Conservation (phyloP, 2,113 vertebrate species). For the Chinchilla lanigera region DNA sequence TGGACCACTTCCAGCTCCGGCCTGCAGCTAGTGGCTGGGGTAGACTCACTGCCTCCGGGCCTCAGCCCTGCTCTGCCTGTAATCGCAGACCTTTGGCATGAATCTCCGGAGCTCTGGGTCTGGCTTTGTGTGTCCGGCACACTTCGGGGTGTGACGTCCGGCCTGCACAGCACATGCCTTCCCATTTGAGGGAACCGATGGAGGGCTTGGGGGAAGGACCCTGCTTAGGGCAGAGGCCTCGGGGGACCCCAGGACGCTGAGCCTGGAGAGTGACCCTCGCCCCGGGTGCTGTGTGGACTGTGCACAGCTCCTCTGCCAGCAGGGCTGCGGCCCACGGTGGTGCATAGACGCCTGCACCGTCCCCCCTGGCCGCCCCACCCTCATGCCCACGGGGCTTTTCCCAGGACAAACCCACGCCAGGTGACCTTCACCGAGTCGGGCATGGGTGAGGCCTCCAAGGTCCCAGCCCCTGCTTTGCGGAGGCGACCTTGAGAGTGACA, state of each 20-base stretch:
- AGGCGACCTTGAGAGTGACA: not conserved
- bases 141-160: not conserved
- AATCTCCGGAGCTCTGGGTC: not conserved
- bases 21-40: not conserved
- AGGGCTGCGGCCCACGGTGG: not conserved
- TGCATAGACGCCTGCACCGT: accelerated
- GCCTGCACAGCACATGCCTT: accelerated
- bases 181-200: accelerated
- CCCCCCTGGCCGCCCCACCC: not conserved
- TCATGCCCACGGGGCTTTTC: not conserved
- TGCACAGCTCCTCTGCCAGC: not conserved
- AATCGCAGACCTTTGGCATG: not conserved
- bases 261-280: accelerated
- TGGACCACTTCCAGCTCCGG: too few relatives aligned
- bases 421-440: too few relatives aligned
- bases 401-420: too few relatives aligned
- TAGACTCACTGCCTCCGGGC: accelerated
- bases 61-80: too few relatives aligned
- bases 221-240: too few relatives aligned
- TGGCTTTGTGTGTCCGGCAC: not conserved
- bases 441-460: accelerated
- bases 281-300: not conserved
- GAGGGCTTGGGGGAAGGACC: too few relatives aligned
- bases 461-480: accelerated
- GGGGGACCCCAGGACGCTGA: accelerated